Base-by-base conservation (phyloP, 53 echinoderm and acorn worm species). In the Holothuria leucospilota region DNA sequence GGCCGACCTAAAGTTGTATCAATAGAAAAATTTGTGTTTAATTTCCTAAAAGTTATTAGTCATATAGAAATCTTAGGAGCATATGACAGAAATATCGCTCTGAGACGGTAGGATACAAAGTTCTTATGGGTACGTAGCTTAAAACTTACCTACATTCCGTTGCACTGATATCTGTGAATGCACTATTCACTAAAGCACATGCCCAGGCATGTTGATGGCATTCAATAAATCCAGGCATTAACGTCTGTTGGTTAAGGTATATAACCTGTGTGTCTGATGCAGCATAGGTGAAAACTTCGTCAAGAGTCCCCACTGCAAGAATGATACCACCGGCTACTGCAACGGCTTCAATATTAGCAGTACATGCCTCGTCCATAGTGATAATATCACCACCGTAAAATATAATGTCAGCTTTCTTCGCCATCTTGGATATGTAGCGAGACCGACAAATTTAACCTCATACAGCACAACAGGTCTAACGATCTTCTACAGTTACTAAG, bases 181-280 rank as follows among this genome's bases (percentile, higher is more conserved):
- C 73, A 60, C 84, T 59, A 10, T 78, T 64, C 88, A 85, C 84
- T 58, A 74, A 78, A 18, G 82, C 87, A 25, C 87, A 87, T 74
- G 73, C 49, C 62, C 49, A 51, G 4, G 91, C 91, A 82, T 91
- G 91, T 39, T 91, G 91, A 29, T 91, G 91, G 6, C 83, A 81
- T 60, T 91, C 91, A 59, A 91, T 91, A 58, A 91, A 84, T 13
- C 91, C 91, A 29, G 91, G 91, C 91, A 91, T 87, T 51, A 90
- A 34, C 6, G 90, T 90, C 70, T 90, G 90, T 39, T 78, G 59
- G 68, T 90, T 90, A 0, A 90, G 85, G 28, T 65, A 90, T n/a
- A 85, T 46, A 58, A 78, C 69, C 40, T 77, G 25, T 0, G 90
- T 90, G 20, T 70, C 18, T 12, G 77, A 63, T 20, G 86, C 90